Evolutionary conservation across 2,797 vertebrate species (phyloP), one percentile per base, ranked within the genome.

Genomic region (Tauraco hartlaubi): DNA sequence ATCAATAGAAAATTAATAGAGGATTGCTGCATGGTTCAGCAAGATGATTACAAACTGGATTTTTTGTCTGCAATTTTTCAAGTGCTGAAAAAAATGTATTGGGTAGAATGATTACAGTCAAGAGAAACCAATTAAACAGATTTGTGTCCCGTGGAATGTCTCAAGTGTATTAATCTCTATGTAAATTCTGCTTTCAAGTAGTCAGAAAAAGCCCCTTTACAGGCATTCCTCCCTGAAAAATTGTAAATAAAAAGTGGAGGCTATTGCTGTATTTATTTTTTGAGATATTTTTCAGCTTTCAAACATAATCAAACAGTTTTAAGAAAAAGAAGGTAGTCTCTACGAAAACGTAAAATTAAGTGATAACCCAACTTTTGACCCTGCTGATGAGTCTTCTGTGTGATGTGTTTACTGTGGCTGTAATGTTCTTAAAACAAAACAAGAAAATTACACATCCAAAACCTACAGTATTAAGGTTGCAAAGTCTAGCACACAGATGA

Each of bases 81-180:
- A 84, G 88, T 73, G 58, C 62, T 52, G 76, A 43, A 85, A 95
- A 88, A 94, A 93, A 17, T n/a, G 28, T 35, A 66, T 87, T n/a
- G 26, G 31, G 33, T 89, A 51, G 71, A 92, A 81, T 48, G 43
- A 88, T 83, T 94, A 89, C 54, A 94, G 59, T 66, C 69, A 92
- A 74, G 75, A 87, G 81, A 96, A 96, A 94, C 52, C 67, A 94
- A 85, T 94, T 92, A 93, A 94, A 79, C 29, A 87, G 77, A 91
- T 82, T 66, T 87, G 33, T 96, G 88, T 84, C 86, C 73, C 2
- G 0, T 89, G 49, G 77, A 89, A 90, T 67, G n/a, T 89, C 74
- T 94, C 80, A 89, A 76, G 64, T 77, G 18, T 82, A 87, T 92
- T 85, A 91, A 92, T 95, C 89, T 89, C 48, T 94, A 77, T 77